phyloP scores from a whole-genome alignment of 2,888 invertebrate genomes.

The Tenodera sinensis region DNA sequence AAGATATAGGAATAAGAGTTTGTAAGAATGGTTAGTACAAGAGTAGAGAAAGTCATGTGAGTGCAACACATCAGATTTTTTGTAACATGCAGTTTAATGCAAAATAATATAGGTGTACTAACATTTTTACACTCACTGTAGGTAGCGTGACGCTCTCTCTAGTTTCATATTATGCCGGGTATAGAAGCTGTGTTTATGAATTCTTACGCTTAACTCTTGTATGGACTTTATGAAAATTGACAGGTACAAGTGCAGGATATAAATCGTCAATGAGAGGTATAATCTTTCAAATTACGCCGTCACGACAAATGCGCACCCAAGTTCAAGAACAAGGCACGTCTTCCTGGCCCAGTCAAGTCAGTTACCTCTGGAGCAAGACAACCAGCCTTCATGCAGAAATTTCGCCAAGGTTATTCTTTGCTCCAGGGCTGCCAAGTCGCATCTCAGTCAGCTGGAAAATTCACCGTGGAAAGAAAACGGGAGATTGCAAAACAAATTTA shows the following conservation, averaged over 20 bases:
- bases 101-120: too few species aligned
- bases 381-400: neutral
- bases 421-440: neutral
- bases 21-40: too few species aligned
- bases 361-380: neutral
- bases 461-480: neutral
- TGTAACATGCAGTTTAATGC: too few species aligned
- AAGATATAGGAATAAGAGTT: too few species aligned
- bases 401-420: neutral
- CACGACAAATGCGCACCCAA: neutral
- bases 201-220: too few species aligned
- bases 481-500: neutral
- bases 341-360: neutral
- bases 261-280: neutral
- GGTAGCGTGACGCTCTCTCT: too few species aligned
- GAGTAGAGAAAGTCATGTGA: too few species aligned
- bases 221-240: too few species aligned
- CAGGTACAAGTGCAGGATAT: neutral
- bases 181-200: too few species aligned
- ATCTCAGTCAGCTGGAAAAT: neutral
- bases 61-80: too few species aligned
- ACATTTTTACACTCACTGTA: too few species aligned
- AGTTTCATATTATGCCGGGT: too few species aligned
- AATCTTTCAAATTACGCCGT: neutral
- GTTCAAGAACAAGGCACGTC: neutral